phyloP scores from a whole-genome alignment of 2,113 vertebrate species.

The Cynocephalus volans region DNA sequence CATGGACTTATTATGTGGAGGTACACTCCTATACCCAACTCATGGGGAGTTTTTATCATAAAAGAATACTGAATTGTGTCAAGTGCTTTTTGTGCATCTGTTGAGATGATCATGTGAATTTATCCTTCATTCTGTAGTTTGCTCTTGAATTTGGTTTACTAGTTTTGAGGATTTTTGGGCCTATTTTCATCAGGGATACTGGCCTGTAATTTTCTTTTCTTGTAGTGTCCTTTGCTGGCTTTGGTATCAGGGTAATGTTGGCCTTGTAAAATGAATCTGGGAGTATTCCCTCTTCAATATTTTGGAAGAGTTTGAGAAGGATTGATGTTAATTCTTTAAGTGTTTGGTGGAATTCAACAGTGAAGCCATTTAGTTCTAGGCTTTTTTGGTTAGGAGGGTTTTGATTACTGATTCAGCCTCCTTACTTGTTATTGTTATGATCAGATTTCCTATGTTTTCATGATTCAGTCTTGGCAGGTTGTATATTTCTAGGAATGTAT shows the following conservation, averaged over 20 bases:
- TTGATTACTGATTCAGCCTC: background rate
- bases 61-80: background rate
- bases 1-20: background rate
- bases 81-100: background rate
- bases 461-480: background rate
- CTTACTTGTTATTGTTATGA: background rate
- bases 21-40: background rate
- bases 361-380: background rate
- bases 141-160: background rate
- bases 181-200: background rate
- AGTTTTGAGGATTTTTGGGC: background rate
- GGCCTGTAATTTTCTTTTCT: background rate
- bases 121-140: background rate
- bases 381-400: background rate
- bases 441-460: background rate
- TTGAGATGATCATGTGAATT: background rate
- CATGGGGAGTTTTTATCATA: background rate
- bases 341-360: background rate
- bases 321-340: background rate
- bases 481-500: background rate
- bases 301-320: background rate
- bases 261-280: background rate
- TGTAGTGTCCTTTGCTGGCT: background rate
- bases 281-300: background rate
- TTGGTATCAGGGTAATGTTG: background rate